phyloP scores from a whole-genome alignment of 2,888 invertebrate genomes.

The Hypercompe scribonia region DNA sequence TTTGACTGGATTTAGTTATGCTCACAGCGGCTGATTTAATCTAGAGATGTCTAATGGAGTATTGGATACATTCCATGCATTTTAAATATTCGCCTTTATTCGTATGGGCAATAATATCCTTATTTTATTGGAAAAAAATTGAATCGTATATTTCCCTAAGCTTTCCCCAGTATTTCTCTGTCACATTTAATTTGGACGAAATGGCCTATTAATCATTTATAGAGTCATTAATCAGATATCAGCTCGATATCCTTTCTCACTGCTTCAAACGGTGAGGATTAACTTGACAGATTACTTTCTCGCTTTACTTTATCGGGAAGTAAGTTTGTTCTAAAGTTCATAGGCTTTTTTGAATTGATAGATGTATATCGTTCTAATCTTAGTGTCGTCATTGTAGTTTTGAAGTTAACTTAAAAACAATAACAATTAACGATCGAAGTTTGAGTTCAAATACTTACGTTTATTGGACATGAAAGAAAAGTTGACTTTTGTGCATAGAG shows the following conservation, averaged over 20 bases:
- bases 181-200: conserved; percentile 57
- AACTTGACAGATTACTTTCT: conserved; percentile 85
- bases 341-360: neutral
- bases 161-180: conserved; percentile 44
- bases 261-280: conserved; percentile 71
- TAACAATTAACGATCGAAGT: neutral
- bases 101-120: conserved; percentile 6
- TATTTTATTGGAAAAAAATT: conserved; percentile 29
- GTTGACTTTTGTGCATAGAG: neutral
- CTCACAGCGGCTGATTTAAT: conserved; percentile 16
- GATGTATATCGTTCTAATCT: neutral
- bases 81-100: neutral
- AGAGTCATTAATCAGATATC: conserved; percentile 72
- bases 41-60: neutral
- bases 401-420: neutral
- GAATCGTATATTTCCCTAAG: conserved; percentile 40
- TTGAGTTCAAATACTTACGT: no score
- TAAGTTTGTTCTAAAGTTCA: conserved; percentile 40
- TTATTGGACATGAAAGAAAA: neutral
- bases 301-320: conserved; percentile 72
- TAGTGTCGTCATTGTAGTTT: neutral
- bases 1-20: conserved; percentile 24
- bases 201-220: conserved; percentile 71
- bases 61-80: neutral
- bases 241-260: conserved; percentile 65